Conservation (phyloP, 2,888 invertebrate genomes). For the Stenodera caucasica region DNA sequence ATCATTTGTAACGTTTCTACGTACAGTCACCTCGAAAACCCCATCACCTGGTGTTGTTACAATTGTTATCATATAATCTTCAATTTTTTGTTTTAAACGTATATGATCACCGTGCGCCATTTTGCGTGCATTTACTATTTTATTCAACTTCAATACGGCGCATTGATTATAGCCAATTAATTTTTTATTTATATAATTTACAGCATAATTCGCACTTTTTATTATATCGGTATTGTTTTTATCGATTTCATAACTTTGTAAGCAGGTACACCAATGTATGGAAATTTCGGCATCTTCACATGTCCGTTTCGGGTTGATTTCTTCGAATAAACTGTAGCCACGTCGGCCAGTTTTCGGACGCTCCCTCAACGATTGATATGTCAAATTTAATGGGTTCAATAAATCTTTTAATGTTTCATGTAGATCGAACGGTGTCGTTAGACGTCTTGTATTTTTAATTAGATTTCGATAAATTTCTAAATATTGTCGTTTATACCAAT, state of each 20-base stretch:
- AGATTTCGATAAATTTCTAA: slow-evolving; percentile 67
- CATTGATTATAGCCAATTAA: slow-evolving; percentile 67
- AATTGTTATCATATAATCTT: slow-evolving; percentile 67
- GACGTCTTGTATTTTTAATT: slow-evolving; percentile 64
- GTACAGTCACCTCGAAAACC: slow-evolving; percentile 79
- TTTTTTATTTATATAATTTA: slow-evolving; percentile 67
- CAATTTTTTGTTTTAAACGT: slow-evolving; percentile 53
- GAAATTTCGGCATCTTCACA: slow-evolving; percentile 78
- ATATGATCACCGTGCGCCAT: slow-evolving; percentile 56
- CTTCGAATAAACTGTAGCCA: slow-evolving; percentile 76
- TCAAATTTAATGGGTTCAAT: slow-evolving; percentile 53
- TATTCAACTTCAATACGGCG: slow-evolving; percentile 63
- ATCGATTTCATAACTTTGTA: slow-evolving; percentile 64
- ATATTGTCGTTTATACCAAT: slow-evolving; percentile 68
- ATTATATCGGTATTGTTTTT: slow-evolving; percentile 60
- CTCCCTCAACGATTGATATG: slow-evolving; percentile 33
- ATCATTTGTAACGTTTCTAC: slow-evolving; percentile 51
- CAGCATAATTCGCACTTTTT: slow-evolving; percentile 64
- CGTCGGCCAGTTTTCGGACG: slow-evolving; percentile 45
- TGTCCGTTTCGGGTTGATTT: slow-evolving; percentile 70
- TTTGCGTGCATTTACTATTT: slow-evolving; percentile 69
- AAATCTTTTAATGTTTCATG: slow-evolving; percentile 74
- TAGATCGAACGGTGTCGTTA: slow-evolving; percentile 85
- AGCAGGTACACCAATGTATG: slow-evolving; percentile 88
- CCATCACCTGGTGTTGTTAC: slow-evolving; percentile 69